phyloP scores from a whole-genome alignment of 2,797 vertebrate genomes.

The Pangasius krempfi region DNA sequence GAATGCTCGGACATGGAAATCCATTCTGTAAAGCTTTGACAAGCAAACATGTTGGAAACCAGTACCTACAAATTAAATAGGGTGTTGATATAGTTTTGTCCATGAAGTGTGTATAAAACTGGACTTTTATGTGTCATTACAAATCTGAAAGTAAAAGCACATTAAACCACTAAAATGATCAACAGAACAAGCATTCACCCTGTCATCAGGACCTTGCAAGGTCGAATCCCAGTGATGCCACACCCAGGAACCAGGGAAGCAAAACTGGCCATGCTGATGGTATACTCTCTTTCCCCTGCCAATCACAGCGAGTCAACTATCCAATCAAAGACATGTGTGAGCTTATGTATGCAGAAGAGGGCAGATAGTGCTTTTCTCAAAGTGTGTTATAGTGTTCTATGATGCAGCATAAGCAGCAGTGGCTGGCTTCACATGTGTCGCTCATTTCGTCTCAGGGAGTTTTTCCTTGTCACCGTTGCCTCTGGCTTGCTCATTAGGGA shows the following conservation, averaged over 20 bases:
- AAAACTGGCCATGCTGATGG: background rate
- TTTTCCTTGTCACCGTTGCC: too few relatives aligned
- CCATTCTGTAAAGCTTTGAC: background rate
- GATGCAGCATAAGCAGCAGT: background rate
- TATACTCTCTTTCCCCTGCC: background rate
- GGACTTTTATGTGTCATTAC: background rate
- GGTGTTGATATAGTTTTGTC: background rate
- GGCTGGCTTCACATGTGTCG: background rate
- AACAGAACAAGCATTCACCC: background rate
- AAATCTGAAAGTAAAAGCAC: background rate
- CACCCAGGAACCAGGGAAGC: background rate
- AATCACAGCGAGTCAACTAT: background rate
- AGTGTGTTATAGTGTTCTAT: background rate
- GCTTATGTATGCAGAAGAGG: background rate
- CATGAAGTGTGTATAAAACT: background rate
- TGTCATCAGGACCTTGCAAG: background rate
- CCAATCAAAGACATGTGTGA: background rate
- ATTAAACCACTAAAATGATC: background rate
- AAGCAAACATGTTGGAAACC: background rate
- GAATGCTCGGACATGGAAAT: background rate
- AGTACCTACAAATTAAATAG: background rate
- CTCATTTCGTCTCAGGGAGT: too few relatives aligned
- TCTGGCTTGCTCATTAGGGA: too few relatives aligned
- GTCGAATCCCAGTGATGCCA: background rate
- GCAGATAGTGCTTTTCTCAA: background rate